Conservation (phyloP, 92 coral and sea anemone genomes). For the Micromussa lordhowensis region DNA sequence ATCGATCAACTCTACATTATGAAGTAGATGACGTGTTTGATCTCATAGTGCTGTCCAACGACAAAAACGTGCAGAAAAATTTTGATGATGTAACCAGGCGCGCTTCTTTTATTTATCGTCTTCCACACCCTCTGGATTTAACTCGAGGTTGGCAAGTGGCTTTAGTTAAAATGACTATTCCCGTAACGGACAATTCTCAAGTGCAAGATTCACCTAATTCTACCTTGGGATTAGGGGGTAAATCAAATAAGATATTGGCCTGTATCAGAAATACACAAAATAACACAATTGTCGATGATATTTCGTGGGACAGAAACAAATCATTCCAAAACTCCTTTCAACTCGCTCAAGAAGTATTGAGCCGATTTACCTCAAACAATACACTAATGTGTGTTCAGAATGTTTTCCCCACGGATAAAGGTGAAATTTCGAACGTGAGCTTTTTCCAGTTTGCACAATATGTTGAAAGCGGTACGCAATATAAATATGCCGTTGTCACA, state of each 20-base stretch:
- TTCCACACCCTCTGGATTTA: conserved; percentile 5
- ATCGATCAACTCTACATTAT: neutral
- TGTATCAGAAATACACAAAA: neutral
- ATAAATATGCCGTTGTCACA: neutral
- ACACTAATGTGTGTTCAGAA: neutral
- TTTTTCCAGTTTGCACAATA: neutral
- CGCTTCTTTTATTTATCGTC: neutral
- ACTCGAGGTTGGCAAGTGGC: conserved; percentile 20
- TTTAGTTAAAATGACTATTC: conserved; percentile 16
- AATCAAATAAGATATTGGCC: conserved; percentile 5
- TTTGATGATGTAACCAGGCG: conserved; percentile 16
- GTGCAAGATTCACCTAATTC: conserved; percentile 3
- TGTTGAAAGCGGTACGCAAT: neutral
- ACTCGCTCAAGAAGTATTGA: neutral
- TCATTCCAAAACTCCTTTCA: neutral
- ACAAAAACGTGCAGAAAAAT: conserved; percentile 10
- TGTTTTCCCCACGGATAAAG: neutral
- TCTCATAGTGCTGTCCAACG: conserved; percentile 6
- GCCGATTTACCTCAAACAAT: neutral
- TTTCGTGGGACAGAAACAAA: conserved; percentile 14
- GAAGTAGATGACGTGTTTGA: conserved; percentile 8
- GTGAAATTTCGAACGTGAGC: neutral
- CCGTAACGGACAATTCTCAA: conserved; percentile 11
- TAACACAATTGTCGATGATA: neutral
- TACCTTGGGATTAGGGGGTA: neutral